Percentiles rank a stretch among this genome's conserved stretches.
Evolutionary conservation across 2,797 vertebrate genomes (phyloP).

Genomic region (Brachyalestes nurse): DNA sequence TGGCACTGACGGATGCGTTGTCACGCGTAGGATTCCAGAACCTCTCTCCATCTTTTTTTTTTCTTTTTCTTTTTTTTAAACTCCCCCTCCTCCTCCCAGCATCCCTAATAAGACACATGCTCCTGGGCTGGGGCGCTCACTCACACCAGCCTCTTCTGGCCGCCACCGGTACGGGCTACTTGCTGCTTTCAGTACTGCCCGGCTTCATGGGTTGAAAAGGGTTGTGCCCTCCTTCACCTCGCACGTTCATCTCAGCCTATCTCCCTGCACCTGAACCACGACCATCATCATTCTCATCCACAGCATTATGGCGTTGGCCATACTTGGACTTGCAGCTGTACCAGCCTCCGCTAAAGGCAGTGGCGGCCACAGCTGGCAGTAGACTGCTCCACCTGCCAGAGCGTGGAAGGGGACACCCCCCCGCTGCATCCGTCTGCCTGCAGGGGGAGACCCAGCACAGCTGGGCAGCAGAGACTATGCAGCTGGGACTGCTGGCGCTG

Average conservation of each 20-base stretch:
- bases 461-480: constrained; percentile 93
- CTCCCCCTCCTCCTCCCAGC: constrained; percentile 53
- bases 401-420: constrained; percentile 70
- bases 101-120: constrained; percentile 63
- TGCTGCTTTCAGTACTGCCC: constrained; percentile 59
- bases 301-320: constrained; percentile 76
- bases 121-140: constrained; percentile 55
- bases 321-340: constrained; percentile 78
- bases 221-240: constrained; percentile 64
- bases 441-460: constrained; percentile 78
- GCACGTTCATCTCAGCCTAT: constrained; percentile 63
- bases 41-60: constrained; percentile 42
- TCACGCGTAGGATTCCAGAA: constrained; percentile 64
- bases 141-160: constrained; percentile 56
- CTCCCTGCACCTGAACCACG: constrained; percentile 65
- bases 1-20: constrained; percentile 61
- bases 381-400: constrained; percentile 71
- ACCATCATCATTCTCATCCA: constrained; percentile 58
- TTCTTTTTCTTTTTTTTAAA: constrained; percentile 22
- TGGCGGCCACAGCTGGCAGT: constrained; percentile 59
- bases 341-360: constrained; percentile 68
- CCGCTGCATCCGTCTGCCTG: constrained; percentile 78
- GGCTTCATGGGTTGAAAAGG: constrained; percentile 82
- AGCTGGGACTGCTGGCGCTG: constrained; percentile 91
- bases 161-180: constrained; percentile 59